A percentile compares a stretch with the other conserved stretches of the same genome.
Evolutionary conservation across 2,888 invertebrate genomes (phyloP).

Genomic region (Amphipoea oculea): DNA sequence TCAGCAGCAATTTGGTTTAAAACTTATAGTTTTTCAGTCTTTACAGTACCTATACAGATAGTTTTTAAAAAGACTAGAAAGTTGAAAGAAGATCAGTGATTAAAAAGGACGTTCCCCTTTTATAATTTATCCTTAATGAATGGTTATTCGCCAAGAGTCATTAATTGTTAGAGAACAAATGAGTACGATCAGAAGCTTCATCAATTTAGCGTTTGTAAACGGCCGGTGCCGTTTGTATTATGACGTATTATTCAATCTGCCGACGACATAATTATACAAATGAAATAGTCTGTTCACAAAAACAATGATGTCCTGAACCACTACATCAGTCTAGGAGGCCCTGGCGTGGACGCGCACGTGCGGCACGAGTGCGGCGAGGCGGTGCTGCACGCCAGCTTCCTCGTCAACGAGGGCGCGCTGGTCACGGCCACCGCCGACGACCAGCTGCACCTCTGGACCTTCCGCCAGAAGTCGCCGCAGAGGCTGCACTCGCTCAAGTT

Average conservation of each 20-base stretch:
- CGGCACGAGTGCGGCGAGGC: conserved; percentile 95
- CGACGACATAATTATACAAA: neutral
- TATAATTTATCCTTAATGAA: neutral
- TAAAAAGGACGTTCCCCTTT: neutral
- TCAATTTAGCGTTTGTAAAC: neutral
- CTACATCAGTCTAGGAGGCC: conserved; percentile 95
- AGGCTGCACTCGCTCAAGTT: conserved; percentile 99
- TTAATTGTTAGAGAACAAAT: neutral
- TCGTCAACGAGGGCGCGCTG: conserved; percentile 99
- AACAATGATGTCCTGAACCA: conserved; percentile 75
- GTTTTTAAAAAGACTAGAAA: neutral
- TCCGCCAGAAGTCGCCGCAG: conserved; percentile 97
- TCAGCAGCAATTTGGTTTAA: neutral
- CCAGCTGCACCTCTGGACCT: conserved; percentile 99
- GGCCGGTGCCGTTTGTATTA: neutral
- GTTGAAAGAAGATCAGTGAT: neutral
- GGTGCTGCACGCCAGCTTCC: conserved; percentile 97
- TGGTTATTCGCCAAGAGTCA: neutral
- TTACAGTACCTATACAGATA: neutral
- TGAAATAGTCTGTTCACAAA: neutral
- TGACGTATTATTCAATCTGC: neutral
- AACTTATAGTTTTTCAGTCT: neutral
- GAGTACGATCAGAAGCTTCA: neutral
- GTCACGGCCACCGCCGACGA: conserved; percentile 99
- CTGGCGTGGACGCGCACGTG: conserved; percentile 98